These are phyloP conservation scores for Syngnathus acus DNA, from an alignment of 2,797 vertebrate genomes.

Conservation along the genomic window DNA sequence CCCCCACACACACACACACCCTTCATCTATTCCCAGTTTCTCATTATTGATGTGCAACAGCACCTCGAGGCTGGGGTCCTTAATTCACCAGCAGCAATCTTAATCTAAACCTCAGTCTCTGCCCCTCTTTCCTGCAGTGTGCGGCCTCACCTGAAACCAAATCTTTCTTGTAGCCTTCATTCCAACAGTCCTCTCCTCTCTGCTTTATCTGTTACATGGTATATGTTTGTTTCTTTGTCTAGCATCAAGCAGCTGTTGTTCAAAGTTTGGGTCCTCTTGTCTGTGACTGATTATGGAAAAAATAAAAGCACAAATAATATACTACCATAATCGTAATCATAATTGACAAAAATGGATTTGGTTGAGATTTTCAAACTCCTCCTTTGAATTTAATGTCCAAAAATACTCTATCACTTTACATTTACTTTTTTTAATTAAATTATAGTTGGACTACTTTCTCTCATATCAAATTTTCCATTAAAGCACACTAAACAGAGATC, in stretches of 20 bases:
- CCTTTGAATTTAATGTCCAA: too few relatives aligned
- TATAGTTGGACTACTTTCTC: too few relatives aligned
- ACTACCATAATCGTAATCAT: too few relatives aligned
- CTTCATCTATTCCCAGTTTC: conserved; percentile 35
- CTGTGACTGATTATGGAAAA: too few relatives aligned
- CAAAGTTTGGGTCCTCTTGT: too few relatives aligned
- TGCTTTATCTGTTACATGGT: neutral
- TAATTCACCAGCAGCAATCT: conserved; percentile 64
- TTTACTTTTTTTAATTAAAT: too few relatives aligned
- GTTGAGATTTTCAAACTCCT: too few relatives aligned
- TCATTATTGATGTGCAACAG: conserved; percentile 70
- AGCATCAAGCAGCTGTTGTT: neutral
- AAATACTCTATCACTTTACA: too few relatives aligned
- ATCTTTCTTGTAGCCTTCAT: conserved; percentile 31
- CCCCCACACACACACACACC: conserved; percentile 14
- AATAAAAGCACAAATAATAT: too few relatives aligned
- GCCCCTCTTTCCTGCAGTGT: conserved; percentile 36
- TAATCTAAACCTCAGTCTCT: conserved; percentile 59
- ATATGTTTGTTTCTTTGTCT: neutral
- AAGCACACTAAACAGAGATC: neutral
- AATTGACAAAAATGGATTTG: too few relatives aligned
- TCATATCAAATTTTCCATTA: neutral
- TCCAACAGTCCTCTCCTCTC: conserved; percentile 27
- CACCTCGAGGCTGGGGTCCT: conserved; percentile 55
- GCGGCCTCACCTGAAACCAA: conserved; percentile 42